Percentiles rank a stretch among this genome's conserved stretches.
phyloP scores from a whole-genome alignment of 2,888 invertebrate genomes.

The Drosophila tripunctata region DNA sequence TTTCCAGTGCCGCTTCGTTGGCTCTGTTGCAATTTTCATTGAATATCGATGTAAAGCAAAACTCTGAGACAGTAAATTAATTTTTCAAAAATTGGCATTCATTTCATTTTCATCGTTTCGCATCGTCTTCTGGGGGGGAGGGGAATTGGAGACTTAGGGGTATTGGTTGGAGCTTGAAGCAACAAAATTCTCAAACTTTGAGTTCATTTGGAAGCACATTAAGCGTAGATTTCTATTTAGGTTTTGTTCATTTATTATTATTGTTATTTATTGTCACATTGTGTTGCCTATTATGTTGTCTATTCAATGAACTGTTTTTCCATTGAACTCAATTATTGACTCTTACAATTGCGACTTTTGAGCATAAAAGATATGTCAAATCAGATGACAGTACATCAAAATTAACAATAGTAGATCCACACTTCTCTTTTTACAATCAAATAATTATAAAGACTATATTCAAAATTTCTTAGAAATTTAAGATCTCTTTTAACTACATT shows the following conservation, averaged over 20 bases:
- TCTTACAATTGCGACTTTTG: slow-evolving; percentile 51
- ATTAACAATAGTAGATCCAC: no score
- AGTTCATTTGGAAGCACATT: slow-evolving; percentile 50
- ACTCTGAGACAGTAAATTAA: slow-evolving; percentile 68
- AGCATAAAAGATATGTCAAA: slow-evolving; percentile 18
- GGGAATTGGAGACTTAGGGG: no score
- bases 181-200: slow-evolving; percentile 9
- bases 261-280: slow-evolving; percentile 58
- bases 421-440: neutral
- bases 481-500: no score
- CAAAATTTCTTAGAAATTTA: no score
- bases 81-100: slow-evolving; percentile 71
- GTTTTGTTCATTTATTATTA: slow-evolving; percentile 51
- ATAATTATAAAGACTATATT: no score
- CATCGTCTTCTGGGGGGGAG: no score
- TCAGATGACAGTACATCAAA: neutral
- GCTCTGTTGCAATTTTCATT: slow-evolving; percentile 62
- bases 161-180: neutral
- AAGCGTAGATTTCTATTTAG: slow-evolving; percentile 36
- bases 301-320: slow-evolving; percentile 17
- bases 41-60: slow-evolving; percentile 59
- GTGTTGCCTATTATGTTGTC: slow-evolving; percentile 40
- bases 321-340: slow-evolving; percentile 58
- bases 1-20: slow-evolving; percentile 26
- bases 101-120: slow-evolving; percentile 59